Percentiles rank a stretch among this genome's conserved stretches.
These are phyloP conservation scores for Archaeoteleia sp. DNA, from an alignment of 2,888 invertebrate species.

Conservation along the genomic window DNA sequence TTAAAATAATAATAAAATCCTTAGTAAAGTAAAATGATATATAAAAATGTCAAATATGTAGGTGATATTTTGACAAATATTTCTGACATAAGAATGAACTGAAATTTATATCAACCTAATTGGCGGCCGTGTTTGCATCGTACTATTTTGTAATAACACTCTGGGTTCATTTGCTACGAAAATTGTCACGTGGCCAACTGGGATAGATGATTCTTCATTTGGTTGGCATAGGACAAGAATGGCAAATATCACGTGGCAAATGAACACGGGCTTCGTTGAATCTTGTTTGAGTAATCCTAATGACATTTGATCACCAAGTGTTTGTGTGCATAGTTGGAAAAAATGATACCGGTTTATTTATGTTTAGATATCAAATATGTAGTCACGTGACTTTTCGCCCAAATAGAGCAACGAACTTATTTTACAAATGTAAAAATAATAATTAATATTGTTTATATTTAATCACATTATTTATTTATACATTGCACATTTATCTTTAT, in stretches of 20 bases:
- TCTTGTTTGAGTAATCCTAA: conserved; percentile 65
- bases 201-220: conserved; percentile 24
- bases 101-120: conserved; percentile 32
- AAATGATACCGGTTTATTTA: too few relatives aligned
- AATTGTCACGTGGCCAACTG: conserved; percentile 35
- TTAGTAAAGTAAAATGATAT: too few relatives aligned
- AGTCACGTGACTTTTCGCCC: too few relatives aligned
- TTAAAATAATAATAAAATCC: too few relatives aligned
- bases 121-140: conserved; percentile 9
- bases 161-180: conserved; percentile 20
- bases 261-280: conserved; percentile 56
- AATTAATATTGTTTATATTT: too few relatives aligned
- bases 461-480: too few relatives aligned
- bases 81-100: conserved; percentile 4
- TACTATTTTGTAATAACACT: conserved; percentile 23
- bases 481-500: too few relatives aligned
- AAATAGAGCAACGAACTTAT: too few relatives aligned
- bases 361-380: too few relatives aligned
- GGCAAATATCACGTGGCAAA: conserved; percentile 20
- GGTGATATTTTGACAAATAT: conserved; percentile 19
- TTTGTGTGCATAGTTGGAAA: too few relatives aligned
- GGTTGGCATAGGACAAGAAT: conserved; percentile 5
- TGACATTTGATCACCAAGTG: too few relatives aligned
- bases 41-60: conserved; percentile 13
- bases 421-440: too few relatives aligned